Base-by-base conservation (phyloP, 35 echinoderm and acorn worm genomes). In the Patiria miniata region DNA sequence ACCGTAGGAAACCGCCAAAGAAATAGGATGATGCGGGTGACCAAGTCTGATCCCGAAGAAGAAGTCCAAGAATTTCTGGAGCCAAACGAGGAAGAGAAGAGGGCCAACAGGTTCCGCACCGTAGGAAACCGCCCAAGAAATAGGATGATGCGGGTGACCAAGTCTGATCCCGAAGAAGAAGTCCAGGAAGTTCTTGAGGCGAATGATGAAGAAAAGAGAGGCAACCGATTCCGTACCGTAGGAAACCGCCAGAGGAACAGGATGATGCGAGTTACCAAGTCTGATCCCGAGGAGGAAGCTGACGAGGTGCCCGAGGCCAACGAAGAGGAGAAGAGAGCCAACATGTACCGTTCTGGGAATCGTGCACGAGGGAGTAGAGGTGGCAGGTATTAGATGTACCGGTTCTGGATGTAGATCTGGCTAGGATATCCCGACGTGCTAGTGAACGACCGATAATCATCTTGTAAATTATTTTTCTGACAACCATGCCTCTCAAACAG, bases 241-340 rank as follows among this genome's bases (percentile, higher is more conserved):
- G 21, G 78, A 37, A 7, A 36, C 28, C 21, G 78, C 15, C 21
- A 10, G 30, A 80, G 39, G 37, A 80, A 9, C 17, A 37, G 37
- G 78, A 80, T 22, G 78, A 80, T 8, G 78, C 37, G 29, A 51
- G 39, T 22, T 39, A 80, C 38, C 18, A 80, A 0, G 78, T 22
- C 38, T 22, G 78, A 21, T 29, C 22, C 22, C 5, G 37, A 80
- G 78, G 29, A 12, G 32, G 39, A 80, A n/a, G 58, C 36, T 2
- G 83, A 37, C 29, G 4, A 5, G 26, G 30, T 16, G 33, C 53
- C 10, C 9, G 33, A 83, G 51, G 33, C 44, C 28, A 33, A 26
- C 39, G 51, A 26, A 7, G 79, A 59, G 50, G 52, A 83, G 0
- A 54, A 83, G 52, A 57, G 81, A 83, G 51, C 42, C 21, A 54